Conservation (phyloP, 2,888 invertebrate genomes). For the Celastrina argiolus region DNA sequence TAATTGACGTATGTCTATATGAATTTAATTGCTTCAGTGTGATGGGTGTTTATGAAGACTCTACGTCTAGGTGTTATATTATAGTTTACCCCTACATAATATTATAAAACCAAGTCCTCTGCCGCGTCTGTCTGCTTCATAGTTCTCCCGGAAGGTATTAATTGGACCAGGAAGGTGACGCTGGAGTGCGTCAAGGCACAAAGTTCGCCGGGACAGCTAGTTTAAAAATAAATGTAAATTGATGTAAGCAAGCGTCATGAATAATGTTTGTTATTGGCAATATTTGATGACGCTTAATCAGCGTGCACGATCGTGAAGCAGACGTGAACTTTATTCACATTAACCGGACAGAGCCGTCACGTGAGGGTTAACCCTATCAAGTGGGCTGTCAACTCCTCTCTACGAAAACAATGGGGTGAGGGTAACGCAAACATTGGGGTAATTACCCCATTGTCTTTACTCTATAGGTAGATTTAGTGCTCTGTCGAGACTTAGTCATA, state of each 20-base stretch:
- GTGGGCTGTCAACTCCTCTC: slow-evolving; percentile 21
- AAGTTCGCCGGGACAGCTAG: too few relatives aligned
- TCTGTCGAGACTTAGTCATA: not conserved
- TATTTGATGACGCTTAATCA: not conserved
- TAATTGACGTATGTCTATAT: too few relatives aligned
- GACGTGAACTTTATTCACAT: not conserved
- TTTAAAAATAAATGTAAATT: not conserved
- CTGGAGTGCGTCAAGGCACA: too few relatives aligned
- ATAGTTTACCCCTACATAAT: too few relatives aligned
- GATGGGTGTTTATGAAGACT: too few relatives aligned
- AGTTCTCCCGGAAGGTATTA: too few relatives aligned
- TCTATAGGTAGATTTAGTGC: not conserved
- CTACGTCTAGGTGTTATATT: too few relatives aligned
- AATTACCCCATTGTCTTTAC: slow-evolving; percentile 9
- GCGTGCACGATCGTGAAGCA: not conserved
- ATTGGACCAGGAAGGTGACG: too few relatives aligned
- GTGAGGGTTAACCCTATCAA: slow-evolving; percentile 16
- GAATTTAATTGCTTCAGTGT: too few relatives aligned
- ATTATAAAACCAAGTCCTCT: too few relatives aligned
- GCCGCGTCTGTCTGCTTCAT: too few relatives aligned
- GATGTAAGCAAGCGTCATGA: not conserved
- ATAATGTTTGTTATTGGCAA: not conserved
- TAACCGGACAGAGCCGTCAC: slow-evolving; percentile 17
- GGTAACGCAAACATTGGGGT: slow-evolving; percentile 14
- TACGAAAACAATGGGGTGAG: slow-evolving; percentile 14